Evolutionary conservation across 2,888 invertebrate species (phyloP).

Genomic region (Callimorpha dominula): DNA sequence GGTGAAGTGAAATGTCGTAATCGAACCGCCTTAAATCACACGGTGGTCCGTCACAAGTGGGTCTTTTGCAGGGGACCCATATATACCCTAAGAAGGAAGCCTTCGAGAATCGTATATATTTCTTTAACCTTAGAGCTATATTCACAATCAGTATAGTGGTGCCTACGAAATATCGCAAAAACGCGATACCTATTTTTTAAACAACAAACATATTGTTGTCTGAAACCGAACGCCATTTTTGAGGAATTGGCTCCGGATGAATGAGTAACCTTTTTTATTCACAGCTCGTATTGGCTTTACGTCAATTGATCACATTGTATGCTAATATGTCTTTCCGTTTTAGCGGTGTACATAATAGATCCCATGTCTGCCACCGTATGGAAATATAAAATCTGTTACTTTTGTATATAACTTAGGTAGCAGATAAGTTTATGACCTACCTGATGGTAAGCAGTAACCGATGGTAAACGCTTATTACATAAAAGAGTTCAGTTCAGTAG

Average conservation of each 20-base stretch:
- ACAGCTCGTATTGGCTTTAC: constrained; percentile 12
- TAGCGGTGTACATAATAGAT: constrained; percentile 20
- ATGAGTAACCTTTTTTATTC: constrained; percentile 16
- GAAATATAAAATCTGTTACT: not conserved
- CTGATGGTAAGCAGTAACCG: no score
- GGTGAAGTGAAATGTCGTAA: no score
- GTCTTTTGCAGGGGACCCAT: no score
- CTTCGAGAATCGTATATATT: no score
- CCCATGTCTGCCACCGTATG: not conserved
- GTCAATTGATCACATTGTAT: constrained; percentile 21
- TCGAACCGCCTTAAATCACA: not conserved
- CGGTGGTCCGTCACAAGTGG: not conserved
- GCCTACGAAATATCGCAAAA: not conserved
- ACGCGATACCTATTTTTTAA: not conserved
- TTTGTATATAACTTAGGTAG: not conserved
- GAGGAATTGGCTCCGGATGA: not conserved
- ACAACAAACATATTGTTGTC: not conserved
- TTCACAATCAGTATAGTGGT: not conserved
- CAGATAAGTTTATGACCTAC: not conserved
- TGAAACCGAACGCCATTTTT: not conserved
- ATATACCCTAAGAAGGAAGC: no score
- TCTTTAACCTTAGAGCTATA: not conserved
- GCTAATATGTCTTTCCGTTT: constrained; percentile 21
- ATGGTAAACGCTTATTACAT: no score
- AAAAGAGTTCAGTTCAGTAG: no score